Base-by-base conservation (phyloP, 1,140 invertebrate species). In the Whitmania pigra region DNA sequence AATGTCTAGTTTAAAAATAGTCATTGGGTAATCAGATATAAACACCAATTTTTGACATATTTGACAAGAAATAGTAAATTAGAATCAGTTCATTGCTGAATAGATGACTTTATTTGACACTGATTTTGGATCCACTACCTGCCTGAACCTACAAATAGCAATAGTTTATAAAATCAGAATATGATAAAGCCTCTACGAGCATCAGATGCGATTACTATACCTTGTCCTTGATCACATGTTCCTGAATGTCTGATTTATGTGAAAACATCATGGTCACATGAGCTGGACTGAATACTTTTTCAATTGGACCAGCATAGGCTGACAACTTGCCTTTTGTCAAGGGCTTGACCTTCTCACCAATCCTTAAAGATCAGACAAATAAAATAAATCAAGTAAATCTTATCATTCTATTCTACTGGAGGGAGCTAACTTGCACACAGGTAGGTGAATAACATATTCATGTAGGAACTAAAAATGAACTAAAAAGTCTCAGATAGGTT, bases 251-350 rank as follows among this genome's bases (percentile, higher is more conserved):
- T 25, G 76, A 73, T 18, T 73, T 71, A 63, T 78, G 76, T 20
- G 77, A 76, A 63, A 78, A 78, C 75, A 78, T 79, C 69, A 81
- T 75, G 25, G 76, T 75, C 5, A 81, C 77, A 76, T 81, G 80
- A 29, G 75, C 75, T 18, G 77, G 79, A 63, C 75, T 74, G 73
- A 80, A 81, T 0, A 77, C 67, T 63, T 77, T 72, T 57, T 80
- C 78, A 6, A 77, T 68, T 11, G 73, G 74, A 57, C 80, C 80
- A 73, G 79, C 79, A 72, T 80, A 77, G 0, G 80, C 80, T 0
- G 79, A 79, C 53, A 80, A 75, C 69, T 80, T 80, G 13, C 79
- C 80, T 68, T 77, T 79, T 13, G 77, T 78, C 79, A 80, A 77
- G 43, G 80, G 79, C 71, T 80, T 80, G 4, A 79, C 77, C 54